Percentiles rank a stretch among this genome's conserved stretches.
Conservation (phyloP, 2,113 vertebrate genomes). For the Trogon melanurus region DNA sequence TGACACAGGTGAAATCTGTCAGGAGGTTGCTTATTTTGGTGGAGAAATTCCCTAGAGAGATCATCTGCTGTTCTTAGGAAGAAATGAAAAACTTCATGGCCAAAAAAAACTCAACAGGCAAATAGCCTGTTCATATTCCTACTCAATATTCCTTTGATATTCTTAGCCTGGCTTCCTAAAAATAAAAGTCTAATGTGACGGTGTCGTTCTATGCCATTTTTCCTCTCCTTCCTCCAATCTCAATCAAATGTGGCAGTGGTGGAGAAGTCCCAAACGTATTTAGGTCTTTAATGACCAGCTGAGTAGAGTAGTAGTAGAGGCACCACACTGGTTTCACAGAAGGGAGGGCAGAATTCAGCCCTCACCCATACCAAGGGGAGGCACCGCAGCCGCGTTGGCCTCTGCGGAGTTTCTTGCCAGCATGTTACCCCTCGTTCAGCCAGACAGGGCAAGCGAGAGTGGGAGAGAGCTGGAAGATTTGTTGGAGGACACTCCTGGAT, state of each 20-base stretch:
- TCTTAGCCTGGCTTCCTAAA: slow-evolving; percentile 51
- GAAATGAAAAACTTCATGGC: neutral
- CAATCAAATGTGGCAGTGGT: neutral
- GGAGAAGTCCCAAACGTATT: neutral
- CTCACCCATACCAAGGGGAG: neutral
- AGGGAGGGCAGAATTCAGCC: neutral
- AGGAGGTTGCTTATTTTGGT: neutral
- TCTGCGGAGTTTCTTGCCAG: neutral
- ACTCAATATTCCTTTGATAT: slow-evolving; percentile 19
- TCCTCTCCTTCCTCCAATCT: neutral
- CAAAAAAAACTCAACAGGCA: neutral
- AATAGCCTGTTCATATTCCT: slow-evolving; percentile 3
- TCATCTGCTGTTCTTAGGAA: neutral
- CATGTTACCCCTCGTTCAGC: neutral
- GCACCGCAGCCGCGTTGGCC: neutral
- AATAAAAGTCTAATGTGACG: neutral
- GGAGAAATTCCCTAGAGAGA: slow-evolving; percentile 17
- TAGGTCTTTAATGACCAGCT: neutral
- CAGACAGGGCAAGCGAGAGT: neutral
- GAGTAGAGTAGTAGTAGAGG: neutral
- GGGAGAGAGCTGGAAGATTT: neutral
- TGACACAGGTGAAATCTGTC: slow-evolving; percentile 15
- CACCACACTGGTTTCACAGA: neutral
- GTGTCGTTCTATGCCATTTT: neutral
- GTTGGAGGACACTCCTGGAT: neutral